Evolutionary conservation across 2,113 vertebrate species (phyloP).

Genomic region (Neoarius graeffei): DNA sequence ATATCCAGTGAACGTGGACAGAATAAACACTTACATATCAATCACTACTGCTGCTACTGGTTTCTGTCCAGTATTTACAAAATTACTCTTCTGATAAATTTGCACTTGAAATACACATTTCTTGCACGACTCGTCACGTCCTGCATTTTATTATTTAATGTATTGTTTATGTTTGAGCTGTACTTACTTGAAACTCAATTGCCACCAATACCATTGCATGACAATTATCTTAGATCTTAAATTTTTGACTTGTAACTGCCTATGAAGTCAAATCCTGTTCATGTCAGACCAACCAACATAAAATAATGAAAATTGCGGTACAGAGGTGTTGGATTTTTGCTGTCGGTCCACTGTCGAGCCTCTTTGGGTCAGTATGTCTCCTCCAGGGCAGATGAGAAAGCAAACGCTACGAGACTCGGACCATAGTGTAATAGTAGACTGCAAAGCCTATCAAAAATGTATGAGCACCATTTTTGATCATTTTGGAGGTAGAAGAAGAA

Average conservation of each 20-base stretch:
- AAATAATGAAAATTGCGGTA: neutral
- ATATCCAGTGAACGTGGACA: no score
- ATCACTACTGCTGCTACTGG: neutral
- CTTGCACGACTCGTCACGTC: neutral
- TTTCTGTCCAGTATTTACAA: neutral
- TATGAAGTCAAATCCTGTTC: neutral
- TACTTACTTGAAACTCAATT: neutral
- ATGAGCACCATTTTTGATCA: constrained; percentile 77
- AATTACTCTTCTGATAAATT: neutral
- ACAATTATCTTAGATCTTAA: neutral
- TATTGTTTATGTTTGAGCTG: neutral
- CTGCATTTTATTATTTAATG: neutral
- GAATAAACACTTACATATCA: no score
- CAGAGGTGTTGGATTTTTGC: neutral
- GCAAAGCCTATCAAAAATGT: constrained; percentile 89
- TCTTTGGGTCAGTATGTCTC: constrained; percentile 47
- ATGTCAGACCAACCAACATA: neutral
- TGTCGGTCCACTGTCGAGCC: neutral
- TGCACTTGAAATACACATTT: neutral
- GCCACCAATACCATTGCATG: neutral
- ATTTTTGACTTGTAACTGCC: neutral
- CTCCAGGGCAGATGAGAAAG: constrained; percentile 63
- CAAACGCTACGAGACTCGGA: constrained; percentile 58
- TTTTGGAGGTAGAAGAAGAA: constrained; percentile 69
- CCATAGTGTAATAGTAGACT: constrained; percentile 73